Evolutionary conservation across 2,888 invertebrate genomes (phyloP), one percentile per base, ranked within the genome.

Genomic region (Agrotis puta): DNA sequence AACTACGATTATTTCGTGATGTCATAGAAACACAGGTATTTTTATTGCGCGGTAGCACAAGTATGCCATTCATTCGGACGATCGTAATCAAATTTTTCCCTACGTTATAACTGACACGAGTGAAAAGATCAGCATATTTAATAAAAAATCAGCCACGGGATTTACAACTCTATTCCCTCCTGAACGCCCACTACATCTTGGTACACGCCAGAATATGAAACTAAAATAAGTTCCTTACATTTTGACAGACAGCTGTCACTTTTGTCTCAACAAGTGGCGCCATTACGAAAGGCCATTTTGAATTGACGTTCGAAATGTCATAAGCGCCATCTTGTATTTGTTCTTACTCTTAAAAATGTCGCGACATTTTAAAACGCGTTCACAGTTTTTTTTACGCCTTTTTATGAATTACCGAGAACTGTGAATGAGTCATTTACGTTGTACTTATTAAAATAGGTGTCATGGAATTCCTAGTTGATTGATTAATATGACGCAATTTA

Each of bases 61-160:
- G 70, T 70, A 75, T 70, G 53, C 63, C 65, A 66, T 79, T 75
- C 75, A 64, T 79, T 79, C 80, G 14, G 22, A 27, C 69, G 53
- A 75, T 56, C 64, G 79, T 79, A 78, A 79, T 79, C 75, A 78
- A 56, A 22, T 79, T 74, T 74, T 70, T 70, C 58, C 63, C 45
- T 63, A 69, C 75, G 63, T 70, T 65, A 33, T 75, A 75, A 56
- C 65, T 65, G 33, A 79, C 78, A 78, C 78, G 80, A 59, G 80
- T 79, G 24, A 27, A 70, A 63, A 64, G 79, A 74, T 78, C 78
- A 78, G 80, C 78, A 59, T 51, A 56, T 75, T 75, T 78, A 65
- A 11, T 70, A 70, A 77, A 39, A 3, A 11, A 11, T 16, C 18
- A 9, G 70, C 27, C 54, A 48, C 3, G 20, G 39, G 16, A 75